Percentiles rank a stretch among this genome's conserved stretches.
phyloP scores from a whole-genome alignment of 2,797 vertebrate species.

The Amblyraja radiata region DNA sequence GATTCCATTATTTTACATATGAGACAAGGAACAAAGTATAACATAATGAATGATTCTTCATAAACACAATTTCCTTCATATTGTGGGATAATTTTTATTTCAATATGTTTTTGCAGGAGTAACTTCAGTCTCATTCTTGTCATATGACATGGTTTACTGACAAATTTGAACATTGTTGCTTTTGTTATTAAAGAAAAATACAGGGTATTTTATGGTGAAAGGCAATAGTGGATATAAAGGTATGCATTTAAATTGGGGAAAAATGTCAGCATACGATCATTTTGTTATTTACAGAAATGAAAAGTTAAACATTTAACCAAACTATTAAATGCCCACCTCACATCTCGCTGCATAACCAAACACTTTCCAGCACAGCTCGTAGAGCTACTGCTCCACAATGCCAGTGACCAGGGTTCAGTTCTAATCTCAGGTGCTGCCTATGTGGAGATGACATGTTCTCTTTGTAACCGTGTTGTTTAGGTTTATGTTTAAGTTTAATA shows the following conservation, averaged over 20 bases:
- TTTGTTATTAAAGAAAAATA: background rate
- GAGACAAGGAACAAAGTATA: background rate
- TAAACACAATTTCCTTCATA: background rate
- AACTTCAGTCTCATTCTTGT: background rate
- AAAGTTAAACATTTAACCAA: background rate
- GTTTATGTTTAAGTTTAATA: too few species aligned
- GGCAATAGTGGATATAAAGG: background rate
- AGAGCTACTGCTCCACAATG: too few species aligned
- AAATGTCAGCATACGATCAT: background rate
- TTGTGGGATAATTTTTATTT: background rate
- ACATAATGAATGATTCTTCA: background rate
- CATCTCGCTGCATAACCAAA: background rate
- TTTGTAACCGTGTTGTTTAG: too few species aligned
- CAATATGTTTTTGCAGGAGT: background rate
- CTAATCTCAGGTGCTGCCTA: too few species aligned
- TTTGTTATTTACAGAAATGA: background rate
- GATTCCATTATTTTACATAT: background rate
- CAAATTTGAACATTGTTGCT: background rate
- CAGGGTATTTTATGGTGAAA: background rate
- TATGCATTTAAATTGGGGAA: too few species aligned
- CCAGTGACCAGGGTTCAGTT: too few species aligned
- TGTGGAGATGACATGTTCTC: too few species aligned
- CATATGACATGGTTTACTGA: background rate
- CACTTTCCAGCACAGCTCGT: background rate
- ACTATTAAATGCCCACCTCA: background rate